Conservation (phyloP, 53 echinoderm and acorn worm species). For the Antedon mediterranea region DNA sequence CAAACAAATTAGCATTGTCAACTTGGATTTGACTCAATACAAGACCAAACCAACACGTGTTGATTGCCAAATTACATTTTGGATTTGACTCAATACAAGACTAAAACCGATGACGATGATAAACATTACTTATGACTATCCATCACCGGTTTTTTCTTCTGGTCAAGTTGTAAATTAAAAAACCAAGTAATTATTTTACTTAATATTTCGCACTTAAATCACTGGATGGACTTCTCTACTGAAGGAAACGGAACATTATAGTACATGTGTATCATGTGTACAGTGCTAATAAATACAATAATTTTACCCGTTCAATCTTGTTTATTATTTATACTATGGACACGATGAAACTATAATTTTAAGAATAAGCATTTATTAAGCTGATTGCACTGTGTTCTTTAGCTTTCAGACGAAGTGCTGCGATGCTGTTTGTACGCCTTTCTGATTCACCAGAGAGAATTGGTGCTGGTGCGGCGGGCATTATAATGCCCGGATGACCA, state of each 20-base stretch:
- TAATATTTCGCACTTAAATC: background rate
- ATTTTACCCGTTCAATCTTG: background rate
- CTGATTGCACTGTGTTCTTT: slow-evolving; percentile 91
- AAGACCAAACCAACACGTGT: too few relatives aligned
- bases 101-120: too few relatives aligned
- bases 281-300: background rate
- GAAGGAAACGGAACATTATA: background rate
- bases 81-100: too few relatives aligned
- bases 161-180: too few relatives aligned
- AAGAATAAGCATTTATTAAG: slow-evolving; percentile 85
- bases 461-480: slow-evolving; percentile 10
- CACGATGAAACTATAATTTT: background rate
- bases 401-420: slow-evolving; percentile 82
- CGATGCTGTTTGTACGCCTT: slow-evolving; percentile 72
- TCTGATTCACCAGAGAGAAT: slow-evolving; percentile 40
- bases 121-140: too few relatives aligned
- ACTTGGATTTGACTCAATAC: too few relatives aligned
- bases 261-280: background rate
- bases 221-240: background rate
- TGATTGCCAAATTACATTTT: too few relatives aligned
- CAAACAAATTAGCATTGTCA: too few relatives aligned
- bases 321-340: background rate
- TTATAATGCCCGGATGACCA: slow-evolving; percentile 36
- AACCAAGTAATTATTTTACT: too few relatives aligned
- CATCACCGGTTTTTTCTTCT: too few relatives aligned